These are phyloP conservation scores for Actinernus sp. DNA, from an alignment of 92 coral and sea anemone species.

Conservation along the genomic window DNA sequence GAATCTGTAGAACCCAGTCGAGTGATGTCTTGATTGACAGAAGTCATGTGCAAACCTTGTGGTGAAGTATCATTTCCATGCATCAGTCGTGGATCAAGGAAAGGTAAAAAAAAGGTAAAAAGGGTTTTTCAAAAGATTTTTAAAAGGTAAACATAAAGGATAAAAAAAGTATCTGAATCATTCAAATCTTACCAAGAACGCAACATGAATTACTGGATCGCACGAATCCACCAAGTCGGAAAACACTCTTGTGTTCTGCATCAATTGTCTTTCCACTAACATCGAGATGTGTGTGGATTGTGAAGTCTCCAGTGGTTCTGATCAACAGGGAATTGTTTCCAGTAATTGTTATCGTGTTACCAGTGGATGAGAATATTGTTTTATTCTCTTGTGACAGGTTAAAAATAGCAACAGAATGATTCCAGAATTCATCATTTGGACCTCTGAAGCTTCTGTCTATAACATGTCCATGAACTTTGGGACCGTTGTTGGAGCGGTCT, in stretches of 20 bases:
- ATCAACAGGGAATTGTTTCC: constrained; percentile 72
- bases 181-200: constrained; percentile 76
- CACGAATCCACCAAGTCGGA: constrained; percentile 76
- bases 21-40: no score
- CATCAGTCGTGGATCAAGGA: no score
- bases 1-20: no score
- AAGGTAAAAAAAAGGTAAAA: no score
- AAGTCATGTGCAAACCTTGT: no score
- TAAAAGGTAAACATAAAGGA: no score
- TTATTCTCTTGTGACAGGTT: background rate
- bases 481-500: background rate
- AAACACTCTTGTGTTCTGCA: constrained; percentile 28
- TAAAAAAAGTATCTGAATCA: no score
- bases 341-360: constrained; percentile 9
- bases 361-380: background rate
- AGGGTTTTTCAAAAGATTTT: no score
- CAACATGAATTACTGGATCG: constrained; percentile 80
- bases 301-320: constrained; percentile 37
- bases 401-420: constrained; percentile 68
- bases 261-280: constrained; percentile 59
- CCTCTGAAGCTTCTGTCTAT: constrained; percentile 45
- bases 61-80: no score
- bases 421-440: constrained; percentile 75
- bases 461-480: constrained; percentile 15
- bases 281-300: constrained; percentile 45